Evolutionary conservation across 2,888 invertebrate genomes (phyloP), one percentile per base, ranked within the genome.

Genomic region (Dione vanillae): DNA sequence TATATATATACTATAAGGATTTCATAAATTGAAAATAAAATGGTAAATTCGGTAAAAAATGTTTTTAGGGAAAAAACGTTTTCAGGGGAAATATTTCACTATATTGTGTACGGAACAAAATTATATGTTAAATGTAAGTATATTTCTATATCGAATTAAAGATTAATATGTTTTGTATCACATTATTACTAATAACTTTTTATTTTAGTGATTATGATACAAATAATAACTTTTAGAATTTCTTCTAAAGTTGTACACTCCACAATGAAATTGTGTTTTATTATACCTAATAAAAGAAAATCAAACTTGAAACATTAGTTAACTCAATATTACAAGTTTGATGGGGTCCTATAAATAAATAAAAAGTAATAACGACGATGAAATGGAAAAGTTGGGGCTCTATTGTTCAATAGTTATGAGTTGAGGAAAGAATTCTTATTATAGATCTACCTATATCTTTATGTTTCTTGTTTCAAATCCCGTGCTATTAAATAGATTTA

Each of bases 281-380:
- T 11, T 27, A 41, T 10, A 20, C 12, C 41, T 14, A 19, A 19
- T 41, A 58, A 20, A 43, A 59, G 59, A 43, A 59, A 14, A 59
- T 20, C 20, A 20, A 54, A 54, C 37, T 54, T 54, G 54, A 54
- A 37, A 54, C 54, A 54, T 37, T 54, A 16, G 54, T 54, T 59
- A 20, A 59, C 59, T 59, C 20, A 19, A 40, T 43, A 43, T 43
- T 41, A 59, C 59, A 59, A 43, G 14, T 59, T 59, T 43, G 14
- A 59, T 54, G 61, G 62, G 61, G 35, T 19, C 62, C 52, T 54
- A 62, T 62, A 68, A 62, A 68, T 68, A 62, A 62, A 68, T 68
- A 68, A 52, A 61, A 62, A 68, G 45, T 40, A 64, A 27, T 43
- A 62, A 52, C 62, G 20, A n/a, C 16, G 37, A 68, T n/a, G n/a